These are phyloP conservation scores for Agriopis leucophaearia DNA, from an alignment of 2,888 invertebrate genomes.

Conservation along the genomic window DNA sequence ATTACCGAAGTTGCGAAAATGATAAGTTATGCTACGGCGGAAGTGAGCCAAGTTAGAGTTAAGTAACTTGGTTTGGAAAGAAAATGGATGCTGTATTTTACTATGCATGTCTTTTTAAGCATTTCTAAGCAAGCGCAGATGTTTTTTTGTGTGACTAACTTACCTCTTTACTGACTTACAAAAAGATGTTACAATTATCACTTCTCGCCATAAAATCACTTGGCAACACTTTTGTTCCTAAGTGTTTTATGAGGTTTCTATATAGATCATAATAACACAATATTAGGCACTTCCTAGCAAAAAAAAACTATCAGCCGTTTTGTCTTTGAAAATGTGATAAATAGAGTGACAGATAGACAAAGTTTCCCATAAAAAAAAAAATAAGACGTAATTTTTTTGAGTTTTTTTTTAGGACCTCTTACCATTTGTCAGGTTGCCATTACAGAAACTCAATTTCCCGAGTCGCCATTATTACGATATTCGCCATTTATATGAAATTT, in stretches of 20 bases:
- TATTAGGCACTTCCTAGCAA: no score
- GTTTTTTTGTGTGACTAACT: no score
- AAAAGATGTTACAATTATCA: no score
- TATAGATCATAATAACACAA: no score
- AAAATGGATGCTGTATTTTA: neutral
- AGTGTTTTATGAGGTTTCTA: no score
- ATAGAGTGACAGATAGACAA: neutral
- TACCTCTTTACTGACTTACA: no score
- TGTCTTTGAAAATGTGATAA: neutral
- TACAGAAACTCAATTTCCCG: slow-evolving; percentile 21
- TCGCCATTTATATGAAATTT: slow-evolving; percentile 30
- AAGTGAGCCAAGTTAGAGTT: slow-evolving; percentile 22
- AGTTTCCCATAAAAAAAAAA: neutral
- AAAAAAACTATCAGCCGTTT: neutral
- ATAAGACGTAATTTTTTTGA: no score
- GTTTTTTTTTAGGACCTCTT: neutral
- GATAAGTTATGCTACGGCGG: slow-evolving; percentile 28
- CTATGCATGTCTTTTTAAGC: slow-evolving; percentile 2
- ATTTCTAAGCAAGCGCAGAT: no score
- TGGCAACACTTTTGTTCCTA: no score
- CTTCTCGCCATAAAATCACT: no score
- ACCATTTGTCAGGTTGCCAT: slow-evolving; percentile 8
- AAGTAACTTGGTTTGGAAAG: slow-evolving; percentile 22
- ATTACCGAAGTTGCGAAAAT: slow-evolving; percentile 35
- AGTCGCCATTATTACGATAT: slow-evolving; percentile 20